Evolutionary conservation across 2,888 invertebrate genomes (phyloP).

Genomic region (Xylota segnis): DNA sequence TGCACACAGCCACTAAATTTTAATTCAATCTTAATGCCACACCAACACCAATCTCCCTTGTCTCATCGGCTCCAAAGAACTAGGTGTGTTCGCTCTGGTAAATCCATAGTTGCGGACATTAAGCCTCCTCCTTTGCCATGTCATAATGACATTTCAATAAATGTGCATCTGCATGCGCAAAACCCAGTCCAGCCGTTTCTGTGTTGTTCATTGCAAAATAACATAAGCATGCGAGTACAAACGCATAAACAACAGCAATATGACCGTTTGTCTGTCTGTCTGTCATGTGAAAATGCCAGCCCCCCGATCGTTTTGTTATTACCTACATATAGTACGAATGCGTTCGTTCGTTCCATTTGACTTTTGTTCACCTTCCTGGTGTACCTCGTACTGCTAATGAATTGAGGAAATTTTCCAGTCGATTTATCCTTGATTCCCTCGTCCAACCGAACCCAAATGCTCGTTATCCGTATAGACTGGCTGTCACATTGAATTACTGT

Average conservation of each 20-base stretch:
- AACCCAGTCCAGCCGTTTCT: neutral
- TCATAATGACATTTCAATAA: slow-evolving; percentile 59
- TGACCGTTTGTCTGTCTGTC: slow-evolving; percentile 22
- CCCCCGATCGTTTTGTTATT: slow-evolving; percentile 13
- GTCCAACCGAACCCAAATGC: neutral
- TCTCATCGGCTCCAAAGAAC: slow-evolving; percentile 38
- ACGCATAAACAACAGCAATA: slow-evolving; percentile 3
- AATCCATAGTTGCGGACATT: slow-evolving; percentile 50
- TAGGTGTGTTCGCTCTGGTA: slow-evolving; percentile 53
- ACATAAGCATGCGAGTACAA: neutral
- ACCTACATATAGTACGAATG: neutral
- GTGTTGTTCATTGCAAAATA: slow-evolving; percentile 1
- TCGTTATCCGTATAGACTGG: slow-evolving; percentile 6
- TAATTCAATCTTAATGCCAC: slow-evolving; percentile 34
- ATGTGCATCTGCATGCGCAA: slow-evolving; percentile 60
- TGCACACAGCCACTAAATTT: slow-evolving; percentile 37
- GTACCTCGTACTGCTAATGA: slow-evolving; percentile 25
- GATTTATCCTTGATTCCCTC: slow-evolving; percentile 43
- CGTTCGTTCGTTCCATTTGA: slow-evolving; percentile 12
- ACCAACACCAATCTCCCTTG: neutral
- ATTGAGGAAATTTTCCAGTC: slow-evolving; percentile 61
- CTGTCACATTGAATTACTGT: slow-evolving; percentile 57
- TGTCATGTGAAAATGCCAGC: slow-evolving; percentile 26
- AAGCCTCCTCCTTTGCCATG: slow-evolving; percentile 43
- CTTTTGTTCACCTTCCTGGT: slow-evolving; percentile 13